Conservation (phyloP, 2,113 vertebrate species). For the Macquaria ambigua region DNA sequence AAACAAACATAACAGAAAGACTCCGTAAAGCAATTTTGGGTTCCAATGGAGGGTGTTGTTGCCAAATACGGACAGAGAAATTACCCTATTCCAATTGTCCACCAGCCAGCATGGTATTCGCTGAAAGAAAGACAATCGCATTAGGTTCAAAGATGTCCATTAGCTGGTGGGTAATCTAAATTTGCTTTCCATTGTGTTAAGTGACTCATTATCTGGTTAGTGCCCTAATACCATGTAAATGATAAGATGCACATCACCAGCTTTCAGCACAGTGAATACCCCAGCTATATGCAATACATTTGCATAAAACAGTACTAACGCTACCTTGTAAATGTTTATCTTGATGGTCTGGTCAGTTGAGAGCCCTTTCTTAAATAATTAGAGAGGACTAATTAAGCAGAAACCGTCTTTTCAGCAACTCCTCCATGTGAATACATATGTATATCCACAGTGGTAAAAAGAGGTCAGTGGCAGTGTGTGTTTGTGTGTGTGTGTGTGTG, state of each 20-base stretch:
- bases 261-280: constrained; percentile 34
- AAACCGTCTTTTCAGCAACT: neutral
- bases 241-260: constrained; percentile 57
- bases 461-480: constrained; percentile 19
- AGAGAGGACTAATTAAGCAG: neutral
- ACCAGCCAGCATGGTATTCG: constrained; percentile 29
- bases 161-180: constrained; percentile 57
- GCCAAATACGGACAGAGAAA: constrained; percentile 43
- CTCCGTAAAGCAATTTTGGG: constrained; percentile 28
- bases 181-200: constrained; percentile 43
- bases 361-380: constrained; percentile 4
- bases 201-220: constrained; percentile 56
- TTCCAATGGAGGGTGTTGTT: constrained; percentile 20
- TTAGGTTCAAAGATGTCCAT: constrained; percentile 48
- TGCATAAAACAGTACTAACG: neutral
- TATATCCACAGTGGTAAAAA: constrained; percentile 11
- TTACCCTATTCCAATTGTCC: constrained; percentile 26
- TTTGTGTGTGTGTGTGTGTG: constrained; percentile 20
- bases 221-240: constrained; percentile 34
- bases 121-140: constrained; percentile 48
- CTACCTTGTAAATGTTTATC: constrained; percentile 13
- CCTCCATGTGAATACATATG: neutral
- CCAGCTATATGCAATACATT: constrained; percentile 7
- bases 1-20: constrained; percentile 31
- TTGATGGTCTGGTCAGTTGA: constrained; percentile 13